phyloP scores from a whole-genome alignment of 1,140 invertebrate species.

The Neelides sp. region DNA sequence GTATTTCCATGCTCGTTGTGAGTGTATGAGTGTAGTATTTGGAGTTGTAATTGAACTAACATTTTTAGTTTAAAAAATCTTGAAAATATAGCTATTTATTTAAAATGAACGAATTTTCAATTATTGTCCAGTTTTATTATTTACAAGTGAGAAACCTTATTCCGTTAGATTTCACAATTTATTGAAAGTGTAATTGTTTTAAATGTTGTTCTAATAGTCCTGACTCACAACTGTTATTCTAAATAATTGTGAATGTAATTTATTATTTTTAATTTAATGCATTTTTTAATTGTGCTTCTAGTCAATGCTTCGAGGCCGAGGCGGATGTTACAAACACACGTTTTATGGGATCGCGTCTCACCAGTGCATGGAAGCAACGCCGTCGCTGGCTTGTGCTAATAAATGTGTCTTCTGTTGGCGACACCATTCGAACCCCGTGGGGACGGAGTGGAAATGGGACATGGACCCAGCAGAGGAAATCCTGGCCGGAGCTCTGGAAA shows the following conservation, averaged over 20 bases:
- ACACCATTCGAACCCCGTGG: slow-evolving; percentile 55
- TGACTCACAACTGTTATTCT: too few species aligned
- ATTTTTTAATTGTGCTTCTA: slow-evolving; percentile 31
- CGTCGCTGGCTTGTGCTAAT: slow-evolving; percentile 50
- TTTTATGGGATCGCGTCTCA: slow-evolving; percentile 55
- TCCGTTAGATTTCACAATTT: too few species aligned
- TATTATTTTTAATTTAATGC: background rate
- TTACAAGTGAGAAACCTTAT: too few species aligned
- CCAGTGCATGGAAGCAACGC: slow-evolving; percentile 53
- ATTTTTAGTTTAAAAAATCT: too few species aligned
- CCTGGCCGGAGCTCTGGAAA: slow-evolving; percentile 42
- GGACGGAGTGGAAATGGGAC: slow-evolving; percentile 55
- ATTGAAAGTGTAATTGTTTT: too few species aligned
- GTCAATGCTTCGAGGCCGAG: slow-evolving; percentile 50
- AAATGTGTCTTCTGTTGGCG: slow-evolving; percentile 59
- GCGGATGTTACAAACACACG: slow-evolving; percentile 54
- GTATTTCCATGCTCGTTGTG: too few species aligned
- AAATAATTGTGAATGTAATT: background rate
- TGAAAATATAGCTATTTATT: too few species aligned
- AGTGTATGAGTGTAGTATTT: too few species aligned
- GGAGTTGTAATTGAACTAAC: too few species aligned
- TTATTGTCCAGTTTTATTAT: too few species aligned
- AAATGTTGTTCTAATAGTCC: too few species aligned
- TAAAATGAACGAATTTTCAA: too few species aligned
- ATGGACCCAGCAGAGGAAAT: slow-evolving; percentile 47